A percentile compares a stretch with the other conserved stretches of the same genome.
phyloP scores from a whole-genome alignment of 92 coral and sea anemone species.

The Galaxea fascicularis region DNA sequence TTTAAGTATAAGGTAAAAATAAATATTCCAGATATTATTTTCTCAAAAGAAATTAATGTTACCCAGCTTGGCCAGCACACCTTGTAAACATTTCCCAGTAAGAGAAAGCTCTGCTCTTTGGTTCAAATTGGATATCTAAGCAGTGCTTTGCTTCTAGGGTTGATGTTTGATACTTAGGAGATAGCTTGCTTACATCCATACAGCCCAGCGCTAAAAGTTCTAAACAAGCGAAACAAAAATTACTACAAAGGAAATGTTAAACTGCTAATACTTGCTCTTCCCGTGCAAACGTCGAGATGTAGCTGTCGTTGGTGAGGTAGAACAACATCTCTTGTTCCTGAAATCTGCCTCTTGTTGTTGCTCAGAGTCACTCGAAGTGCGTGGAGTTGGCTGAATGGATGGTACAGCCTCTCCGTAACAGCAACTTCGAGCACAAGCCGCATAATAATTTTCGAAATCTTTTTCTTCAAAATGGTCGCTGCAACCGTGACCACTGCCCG shows the following conservation, averaged over 20 bases:
- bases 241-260: too few relatives aligned
- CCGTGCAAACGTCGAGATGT: too few relatives aligned
- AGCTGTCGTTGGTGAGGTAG: background rate
- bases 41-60: too few relatives aligned
- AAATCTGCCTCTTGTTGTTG: too few relatives aligned
- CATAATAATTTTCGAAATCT: background rate
- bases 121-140: slow-evolving; percentile 7
- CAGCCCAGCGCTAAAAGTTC: too few relatives aligned
- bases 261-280: too few relatives aligned
- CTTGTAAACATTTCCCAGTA: background rate
- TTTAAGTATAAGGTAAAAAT: too few relatives aligned
- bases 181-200: background rate
- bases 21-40: too few relatives aligned
- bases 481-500: background rate
- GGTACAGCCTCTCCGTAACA: background rate
- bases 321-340: background rate
- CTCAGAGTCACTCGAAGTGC: background rate
- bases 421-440: background rate
- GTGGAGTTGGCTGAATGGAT: background rate
- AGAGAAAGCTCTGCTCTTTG: background rate
- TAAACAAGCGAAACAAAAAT: too few relatives aligned
- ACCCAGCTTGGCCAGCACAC: too few relatives aligned
- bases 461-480: background rate
- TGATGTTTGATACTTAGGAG: slow-evolving; percentile 34
- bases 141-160: slow-evolving; percentile 26